These are phyloP conservation scores for Drosophila burlai DNA, from an alignment of 1,140 invertebrate species.

Conservation along the genomic window DNA sequence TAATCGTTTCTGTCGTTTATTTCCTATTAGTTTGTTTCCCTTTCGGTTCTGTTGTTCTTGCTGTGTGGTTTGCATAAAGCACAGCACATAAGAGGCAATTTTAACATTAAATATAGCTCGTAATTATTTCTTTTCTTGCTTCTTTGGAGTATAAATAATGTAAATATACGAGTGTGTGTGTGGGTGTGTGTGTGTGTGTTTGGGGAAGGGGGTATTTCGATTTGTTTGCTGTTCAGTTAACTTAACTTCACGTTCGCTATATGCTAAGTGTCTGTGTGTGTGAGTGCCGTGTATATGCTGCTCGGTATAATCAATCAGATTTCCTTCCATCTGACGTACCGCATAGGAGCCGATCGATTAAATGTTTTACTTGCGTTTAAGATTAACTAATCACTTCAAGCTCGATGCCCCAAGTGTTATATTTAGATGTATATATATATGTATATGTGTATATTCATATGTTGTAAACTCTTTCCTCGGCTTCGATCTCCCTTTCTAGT, in stretches of 20 bases:
- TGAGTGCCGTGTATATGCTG: constrained; percentile 38
- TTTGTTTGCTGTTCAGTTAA: constrained; percentile 61
- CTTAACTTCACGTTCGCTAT: constrained; percentile 63
- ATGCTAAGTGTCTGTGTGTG: constrained; percentile 51
- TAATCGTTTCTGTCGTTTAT: constrained; percentile 25
- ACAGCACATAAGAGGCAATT: constrained; percentile 72
- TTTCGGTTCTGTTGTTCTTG: constrained; percentile 18
- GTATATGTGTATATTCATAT: constrained; percentile 66
- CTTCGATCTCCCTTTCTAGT: constrained; percentile 42
- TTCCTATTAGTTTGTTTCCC: constrained; percentile 46
- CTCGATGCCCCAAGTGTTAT: constrained; percentile 61
- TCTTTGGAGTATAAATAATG: constrained; percentile 83
- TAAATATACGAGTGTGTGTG: constrained; percentile 47
- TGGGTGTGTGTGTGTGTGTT: constrained; percentile 34
- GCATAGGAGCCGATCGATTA: constrained; percentile 22
- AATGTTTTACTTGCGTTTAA: constrained; percentile 69
- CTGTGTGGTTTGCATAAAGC: constrained; percentile 63
- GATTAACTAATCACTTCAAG: constrained; percentile 79
- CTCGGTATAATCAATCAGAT: constrained; percentile 50
- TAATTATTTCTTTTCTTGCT: constrained; percentile 67
- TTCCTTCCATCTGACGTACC: not conserved
- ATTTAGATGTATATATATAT: constrained; percentile 67
- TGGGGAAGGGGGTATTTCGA: constrained; percentile 62
- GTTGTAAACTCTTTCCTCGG: constrained; percentile 65
- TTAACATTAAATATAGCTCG: constrained; percentile 72